A percentile compares a stretch with the other conserved stretches of the same genome.
Evolutionary conservation across 2,888 invertebrate genomes (phyloP).

Genomic region (Oeneis ivallda): DNA sequence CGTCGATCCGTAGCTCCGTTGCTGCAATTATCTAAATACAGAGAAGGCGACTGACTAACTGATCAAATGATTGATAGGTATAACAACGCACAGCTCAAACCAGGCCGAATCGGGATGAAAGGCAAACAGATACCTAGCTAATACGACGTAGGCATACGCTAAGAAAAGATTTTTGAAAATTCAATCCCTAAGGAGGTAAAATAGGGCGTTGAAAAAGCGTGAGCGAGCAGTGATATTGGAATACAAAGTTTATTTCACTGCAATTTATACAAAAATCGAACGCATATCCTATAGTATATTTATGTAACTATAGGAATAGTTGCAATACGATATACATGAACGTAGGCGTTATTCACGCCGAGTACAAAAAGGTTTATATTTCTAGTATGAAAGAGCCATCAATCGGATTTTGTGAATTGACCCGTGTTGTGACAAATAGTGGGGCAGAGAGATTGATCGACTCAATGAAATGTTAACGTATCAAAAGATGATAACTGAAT

Average conservation of each 20-base stretch:
- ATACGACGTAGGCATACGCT: too few relatives aligned
- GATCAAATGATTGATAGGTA: not conserved
- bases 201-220: too few relatives aligned
- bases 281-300: not conserved
- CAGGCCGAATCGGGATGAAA: too few relatives aligned
- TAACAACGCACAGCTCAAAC: too few relatives aligned
- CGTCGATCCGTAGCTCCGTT: too few relatives aligned
- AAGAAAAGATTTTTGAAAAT: too few relatives aligned
- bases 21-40: too few relatives aligned
- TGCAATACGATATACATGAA: not conserved
- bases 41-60: too few relatives aligned
- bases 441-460: constrained; percentile 25
- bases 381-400: constrained; percentile 21
- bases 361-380: constrained; percentile 14
- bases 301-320: not conserved
- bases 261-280: not conserved
- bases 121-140: too few relatives aligned
- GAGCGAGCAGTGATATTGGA: too few relatives aligned
- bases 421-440: constrained; percentile 25
- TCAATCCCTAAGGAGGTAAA: too few relatives aligned
- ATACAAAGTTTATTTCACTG: not conserved
- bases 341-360: constrained; percentile 12
- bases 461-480: constrained; percentile 20
- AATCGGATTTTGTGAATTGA: constrained; percentile 26
- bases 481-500: constrained; percentile 21